phyloP scores from a whole-genome alignment of 2,113 vertebrate species.

The Corythoichthys haematopterus region DNA sequence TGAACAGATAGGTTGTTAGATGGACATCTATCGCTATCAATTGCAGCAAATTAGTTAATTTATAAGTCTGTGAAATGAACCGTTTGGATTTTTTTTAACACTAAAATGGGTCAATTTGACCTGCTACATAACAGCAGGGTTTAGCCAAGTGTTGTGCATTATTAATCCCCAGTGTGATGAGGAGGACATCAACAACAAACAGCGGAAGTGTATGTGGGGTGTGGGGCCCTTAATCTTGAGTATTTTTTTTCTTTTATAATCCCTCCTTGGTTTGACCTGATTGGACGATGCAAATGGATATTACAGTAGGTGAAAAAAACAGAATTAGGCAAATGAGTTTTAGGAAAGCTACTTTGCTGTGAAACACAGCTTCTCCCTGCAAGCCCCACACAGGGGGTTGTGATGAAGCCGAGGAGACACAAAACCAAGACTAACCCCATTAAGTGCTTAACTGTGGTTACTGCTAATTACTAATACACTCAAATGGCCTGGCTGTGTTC shows the following conservation, averaged over 20 bases:
- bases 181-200: background rate
- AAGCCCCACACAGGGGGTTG: slow-evolving; percentile 11
- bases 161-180: slow-evolving; percentile 5
- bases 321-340: slow-evolving; percentile 1
- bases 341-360: slow-evolving; percentile 8
- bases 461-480: slow-evolving; percentile 34
- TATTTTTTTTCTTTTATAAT: background rate
- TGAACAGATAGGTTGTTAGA: too few species aligned
- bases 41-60: background rate
- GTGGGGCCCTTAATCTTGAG: slow-evolving; percentile 4
- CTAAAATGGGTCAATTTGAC: background rate
- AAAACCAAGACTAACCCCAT: slow-evolving; percentile 31
- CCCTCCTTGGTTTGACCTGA: background rate
- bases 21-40: background rate
- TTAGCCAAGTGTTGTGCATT: background rate
- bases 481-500: background rate
- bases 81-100: background rate
- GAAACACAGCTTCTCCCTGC: background rate
- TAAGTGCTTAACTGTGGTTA: slow-evolving; percentile 33
- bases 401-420: background rate
- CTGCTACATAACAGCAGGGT: too few species aligned
- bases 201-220: background rate
- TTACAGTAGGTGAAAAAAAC: background rate
- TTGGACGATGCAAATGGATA: background rate
- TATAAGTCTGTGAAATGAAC: too few species aligned